Evolutionary conservation across 2,113 vertebrate genomes (phyloP).

Genomic region (Otolemur garnettii): DNA sequence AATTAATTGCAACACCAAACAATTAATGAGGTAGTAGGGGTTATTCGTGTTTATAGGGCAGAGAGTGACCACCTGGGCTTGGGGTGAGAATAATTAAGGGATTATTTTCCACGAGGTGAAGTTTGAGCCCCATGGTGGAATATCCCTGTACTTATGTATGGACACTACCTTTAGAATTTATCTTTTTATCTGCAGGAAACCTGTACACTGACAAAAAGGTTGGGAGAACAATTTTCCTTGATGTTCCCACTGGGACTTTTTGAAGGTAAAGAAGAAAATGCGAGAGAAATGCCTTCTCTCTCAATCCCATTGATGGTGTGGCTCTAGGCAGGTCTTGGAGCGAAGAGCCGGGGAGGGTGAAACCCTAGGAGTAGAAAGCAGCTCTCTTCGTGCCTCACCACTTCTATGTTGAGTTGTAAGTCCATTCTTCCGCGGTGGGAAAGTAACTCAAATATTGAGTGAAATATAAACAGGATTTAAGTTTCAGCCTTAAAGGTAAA

Average conservation of each 20-base stretch:
- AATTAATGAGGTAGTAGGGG: not conserved
- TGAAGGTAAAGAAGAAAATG: not conserved
- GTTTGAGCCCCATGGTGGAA: not conserved
- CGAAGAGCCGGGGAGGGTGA: not conserved
- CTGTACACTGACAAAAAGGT: not conserved
- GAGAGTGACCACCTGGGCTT: not conserved
- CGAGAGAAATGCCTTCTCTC: not conserved
- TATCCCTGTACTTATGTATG: no score
- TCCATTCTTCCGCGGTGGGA: not conserved
- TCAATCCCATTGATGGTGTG: not conserved
- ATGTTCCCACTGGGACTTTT: not conserved
- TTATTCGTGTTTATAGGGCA: not conserved
- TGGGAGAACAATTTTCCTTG: not conserved
- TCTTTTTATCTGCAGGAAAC: not conserved
- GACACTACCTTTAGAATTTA: not conserved
- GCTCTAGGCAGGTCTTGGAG: not conserved
- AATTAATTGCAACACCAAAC: not conserved
- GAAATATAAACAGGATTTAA: not conserved
- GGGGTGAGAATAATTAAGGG: not conserved
- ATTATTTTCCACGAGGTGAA: not conserved
- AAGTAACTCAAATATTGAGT: not conserved
- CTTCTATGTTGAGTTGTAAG: slow-evolving; percentile 4
- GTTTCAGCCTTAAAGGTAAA: not conserved
- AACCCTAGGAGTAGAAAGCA: not conserved
- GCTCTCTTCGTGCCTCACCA: not conserved